Evolutionary conservation across 2,888 invertebrate species (phyloP), one percentile per base, ranked within the genome.

Genomic region (Hecatera dysodea): DNA sequence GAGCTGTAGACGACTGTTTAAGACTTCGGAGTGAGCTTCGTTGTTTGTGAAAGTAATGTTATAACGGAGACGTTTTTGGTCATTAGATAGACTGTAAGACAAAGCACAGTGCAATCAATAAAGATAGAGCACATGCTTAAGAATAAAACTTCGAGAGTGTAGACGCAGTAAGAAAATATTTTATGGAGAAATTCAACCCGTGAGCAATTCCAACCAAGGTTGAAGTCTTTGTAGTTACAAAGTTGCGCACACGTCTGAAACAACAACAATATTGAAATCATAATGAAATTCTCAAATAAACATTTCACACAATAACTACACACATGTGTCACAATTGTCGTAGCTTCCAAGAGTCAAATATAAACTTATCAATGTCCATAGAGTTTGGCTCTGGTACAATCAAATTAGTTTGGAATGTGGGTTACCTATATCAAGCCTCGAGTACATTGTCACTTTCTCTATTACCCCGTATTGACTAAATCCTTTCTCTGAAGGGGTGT

Each of bases 391-490:
- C 60, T 66, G 33, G 55, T 53, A 69, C 69, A 68, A 79, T 78
- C 59, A 79, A 79, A 78, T 74, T 66, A 66, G 60, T 12, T 17
- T 11, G 63, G 66, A 66, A 56, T 74, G 66, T 66, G 69, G 65
- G 66, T 66, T 64, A 79, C 75, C 78, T 66, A 66, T 64, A 63
- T 78, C 74, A 66, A 68, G 55, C 6, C 62, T n/a, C 19, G 19
- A 69, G 24, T 56, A 67, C 29, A 60, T 61, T 67, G 59, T 69
- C 80, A 75, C 66, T 67, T 70, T 79, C 80, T 75, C 70, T 64
- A 64, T 53, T 55, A 68, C 46, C 67, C 48, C 48, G 59, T 74
- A 72, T 78, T 74, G 66, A 57, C 62, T 68, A 74, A 73, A 78
- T 69, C 78, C 78, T 71, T 62, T 67, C 69, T 72, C 64, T 68